These are phyloP conservation scores for Myotis pilosus DNA, from an alignment of 2,797 vertebrate genomes.

Conservation along the genomic window DNA sequence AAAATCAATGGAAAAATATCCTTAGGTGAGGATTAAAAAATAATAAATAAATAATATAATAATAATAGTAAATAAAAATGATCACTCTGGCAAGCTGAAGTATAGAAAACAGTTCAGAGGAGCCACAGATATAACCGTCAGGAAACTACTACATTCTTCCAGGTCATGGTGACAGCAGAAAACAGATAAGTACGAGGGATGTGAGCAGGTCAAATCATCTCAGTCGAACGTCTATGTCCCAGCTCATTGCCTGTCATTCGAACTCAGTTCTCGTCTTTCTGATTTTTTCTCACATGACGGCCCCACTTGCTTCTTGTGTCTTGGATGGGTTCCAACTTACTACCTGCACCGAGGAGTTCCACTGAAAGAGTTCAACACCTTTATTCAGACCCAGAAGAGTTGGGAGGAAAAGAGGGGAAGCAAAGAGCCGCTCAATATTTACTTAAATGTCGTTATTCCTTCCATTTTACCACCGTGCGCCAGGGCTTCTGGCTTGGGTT, in stretches of 20 bases:
- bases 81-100: neutral
- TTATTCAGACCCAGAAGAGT: neutral
- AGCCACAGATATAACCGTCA: neutral
- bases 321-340: neutral
- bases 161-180: neutral
- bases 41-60: no score
- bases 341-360: neutral
- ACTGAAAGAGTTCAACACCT: neutral
- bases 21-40: no score
- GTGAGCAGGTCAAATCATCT: neutral
- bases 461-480: slow-evolving; percentile 83
- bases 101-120: neutral
- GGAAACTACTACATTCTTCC: neutral
- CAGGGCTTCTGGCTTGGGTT: slow-evolving; percentile 82
- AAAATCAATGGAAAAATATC: no score
- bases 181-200: neutral
- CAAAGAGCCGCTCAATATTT: slow-evolving; percentile 69
- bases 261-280: neutral
- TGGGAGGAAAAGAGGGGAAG: neutral
- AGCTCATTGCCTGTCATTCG: neutral
- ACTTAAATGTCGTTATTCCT: slow-evolving; percentile 88
- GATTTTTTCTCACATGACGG: neutral
- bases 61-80: neutral
- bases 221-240: neutral
- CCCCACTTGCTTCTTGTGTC: neutral